Conservation (phyloP, 2,888 invertebrate genomes). For the Eupithecia dodoneata region DNA sequence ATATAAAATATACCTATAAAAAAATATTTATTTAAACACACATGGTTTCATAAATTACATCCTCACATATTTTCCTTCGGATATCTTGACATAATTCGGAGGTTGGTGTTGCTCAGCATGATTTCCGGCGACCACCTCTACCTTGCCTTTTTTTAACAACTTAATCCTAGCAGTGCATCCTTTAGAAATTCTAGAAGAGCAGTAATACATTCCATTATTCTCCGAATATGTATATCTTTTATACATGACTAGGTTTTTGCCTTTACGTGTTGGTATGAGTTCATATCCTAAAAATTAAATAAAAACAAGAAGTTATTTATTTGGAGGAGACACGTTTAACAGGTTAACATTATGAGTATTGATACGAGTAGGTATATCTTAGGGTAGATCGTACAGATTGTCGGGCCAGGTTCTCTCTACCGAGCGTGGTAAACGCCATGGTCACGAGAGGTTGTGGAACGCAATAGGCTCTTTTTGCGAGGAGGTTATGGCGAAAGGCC, state of each 20-base stretch:
- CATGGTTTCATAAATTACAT: not conserved
- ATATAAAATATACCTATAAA: no score
- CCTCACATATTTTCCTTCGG: not conserved
- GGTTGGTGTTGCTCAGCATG: slow-evolving; percentile 5
- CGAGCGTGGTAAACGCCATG: no score
- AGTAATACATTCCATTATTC: slow-evolving; percentile 6
- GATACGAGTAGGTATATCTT: not conserved
- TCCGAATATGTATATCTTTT: slow-evolving; percentile 11
- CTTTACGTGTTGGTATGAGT: slow-evolving; percentile 28
- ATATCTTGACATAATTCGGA: not conserved
- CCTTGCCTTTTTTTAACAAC: not conserved
- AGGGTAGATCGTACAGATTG: no score
- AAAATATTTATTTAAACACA: not conserved
- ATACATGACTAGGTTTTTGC: slow-evolving; percentile 11
- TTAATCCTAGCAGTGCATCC: slow-evolving; percentile 15
- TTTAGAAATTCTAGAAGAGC: not conserved
- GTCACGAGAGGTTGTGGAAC: no score
- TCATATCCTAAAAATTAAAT: slow-evolving; percentile 38
- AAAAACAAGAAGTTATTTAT: not conserved
- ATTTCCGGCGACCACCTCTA: not conserved
- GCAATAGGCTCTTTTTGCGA: no score
- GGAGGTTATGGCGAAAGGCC: no score
- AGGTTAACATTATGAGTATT: no score
- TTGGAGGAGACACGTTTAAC: not conserved
- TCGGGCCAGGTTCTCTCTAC: no score